Base-by-base conservation (phyloP, 1,140 invertebrate species). In the Hycleus phaleratus region DNA sequence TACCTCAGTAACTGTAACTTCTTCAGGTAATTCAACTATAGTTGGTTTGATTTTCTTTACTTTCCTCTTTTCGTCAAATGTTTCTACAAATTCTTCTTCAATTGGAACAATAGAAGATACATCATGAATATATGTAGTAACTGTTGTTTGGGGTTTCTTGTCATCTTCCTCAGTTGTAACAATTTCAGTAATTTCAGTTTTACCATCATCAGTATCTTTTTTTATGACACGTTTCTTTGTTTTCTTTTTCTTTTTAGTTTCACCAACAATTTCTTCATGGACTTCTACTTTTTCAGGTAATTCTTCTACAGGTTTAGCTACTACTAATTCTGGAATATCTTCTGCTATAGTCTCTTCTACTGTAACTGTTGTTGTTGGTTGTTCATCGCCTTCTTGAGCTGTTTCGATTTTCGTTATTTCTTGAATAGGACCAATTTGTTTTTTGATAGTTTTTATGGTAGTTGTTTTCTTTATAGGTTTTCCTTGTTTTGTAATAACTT, bases 321-420 rank as follows among this genome's bases (percentile, higher is more conserved):
- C 62, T 3, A 70, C 66, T 4, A 67, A 59, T 43, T 77, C 73
- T 38, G 73, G 65, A 18, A 77, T 70, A 3, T 71, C 60, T 10
- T 49, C 54, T 8, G 49, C 40, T 26, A 45, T 10, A 40, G 32
- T 65, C 63, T 60, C 49, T 53, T 53, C 24, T 45, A 68, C 60
- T 58, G 64, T 71, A 0, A 73, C 67, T 32, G 62, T 73, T 3
- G 69, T 75, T 56, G 73, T 63, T 3, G 74, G 70, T 11, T 70
- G 50, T 55, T 74, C 69, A 42, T 71, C 70, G 5, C 75, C 71
- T 60, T 79, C 75, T 61, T 78, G 74, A 1, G 74, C 64, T 0
- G 74, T 77, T 45, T 76, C 72, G 26, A 76, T 75, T 46, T 72
- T 70, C 0, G 70, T 76, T 1, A 74, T 59, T 61, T 74, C 69